Conservation (phyloP, 2,113 vertebrate species). For the Eulemur rufifrons region DNA sequence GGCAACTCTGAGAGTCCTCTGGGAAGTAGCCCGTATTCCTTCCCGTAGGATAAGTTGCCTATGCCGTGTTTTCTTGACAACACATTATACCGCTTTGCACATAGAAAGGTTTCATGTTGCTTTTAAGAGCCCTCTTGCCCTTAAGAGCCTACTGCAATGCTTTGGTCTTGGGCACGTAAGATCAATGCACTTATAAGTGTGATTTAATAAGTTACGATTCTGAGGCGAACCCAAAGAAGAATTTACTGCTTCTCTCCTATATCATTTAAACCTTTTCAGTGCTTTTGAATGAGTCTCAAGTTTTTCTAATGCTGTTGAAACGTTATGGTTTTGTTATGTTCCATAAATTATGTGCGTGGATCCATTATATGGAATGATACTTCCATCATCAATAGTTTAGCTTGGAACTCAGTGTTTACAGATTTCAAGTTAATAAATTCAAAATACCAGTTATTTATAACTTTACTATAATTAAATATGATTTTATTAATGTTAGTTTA, state of each 20-base stretch:
- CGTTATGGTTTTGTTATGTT: neutral
- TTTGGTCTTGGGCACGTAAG: neutral
- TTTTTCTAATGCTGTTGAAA: neutral
- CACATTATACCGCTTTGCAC: neutral
- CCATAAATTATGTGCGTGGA: neutral
- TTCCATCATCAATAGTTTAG: neutral
- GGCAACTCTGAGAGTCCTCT: neutral
- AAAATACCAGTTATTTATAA: neutral
- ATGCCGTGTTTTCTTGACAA: accelerated
- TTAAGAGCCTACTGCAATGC: neutral
- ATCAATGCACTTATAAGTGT: neutral
- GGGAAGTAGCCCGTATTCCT: too few species aligned
- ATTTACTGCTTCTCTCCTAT: neutral
- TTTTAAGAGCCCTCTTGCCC: neutral
- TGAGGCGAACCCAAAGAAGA: neutral
- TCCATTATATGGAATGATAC: neutral
- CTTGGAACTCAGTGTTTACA: neutral
- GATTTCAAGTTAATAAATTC: neutral
- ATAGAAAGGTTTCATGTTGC: neutral
- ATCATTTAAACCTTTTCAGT: neutral
- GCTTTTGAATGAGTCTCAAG: neutral
- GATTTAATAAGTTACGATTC: neutral
- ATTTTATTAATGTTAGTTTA: neutral
- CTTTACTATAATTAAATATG: neutral
- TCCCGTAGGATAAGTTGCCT: accelerated